Base-by-base conservation (phyloP, 2,797 vertebrate genomes). In the Cryptoprocta ferox region DNA sequence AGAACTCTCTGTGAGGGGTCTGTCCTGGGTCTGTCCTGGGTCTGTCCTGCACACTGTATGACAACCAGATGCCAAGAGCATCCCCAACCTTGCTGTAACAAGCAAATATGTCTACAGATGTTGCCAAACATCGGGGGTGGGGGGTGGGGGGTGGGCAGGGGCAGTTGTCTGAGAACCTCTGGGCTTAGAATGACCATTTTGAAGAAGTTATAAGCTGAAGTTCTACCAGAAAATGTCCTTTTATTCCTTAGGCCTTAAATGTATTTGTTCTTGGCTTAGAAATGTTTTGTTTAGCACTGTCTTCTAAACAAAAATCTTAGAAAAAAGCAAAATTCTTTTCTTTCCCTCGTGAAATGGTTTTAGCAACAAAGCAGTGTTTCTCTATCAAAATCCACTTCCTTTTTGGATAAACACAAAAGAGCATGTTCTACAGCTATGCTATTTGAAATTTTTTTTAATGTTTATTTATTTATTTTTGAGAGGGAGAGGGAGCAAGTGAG, bases 281-380 rank as follows among this genome's bases (percentile, higher is more conserved):
- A 96, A 76, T 73, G 76, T 80, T 97, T 94, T 91, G 18, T 66
- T 91, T 80, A 66, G 26, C 32, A 76, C 13, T 89, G 14, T 91
- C 93, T 95, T 61, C 30, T 73, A 91, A 93, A 89, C 75, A 93
- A 95, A 91, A 96, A n/a, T 56, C 14, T 75, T 86, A 32, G 13
- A 13, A 53, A 61, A 35, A 81, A 75, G 65, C 68, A 83, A 28
- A 53, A 28, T 19, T 28, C 30, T 73, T 75, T 89, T 48, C 71
- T 15, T 85, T 61, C 86, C 37, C 26, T 85, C 14, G 82, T 30
- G 9, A 88, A 91, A 94, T 79, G 39, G 71, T 89, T 89, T 97
- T 83, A 79, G 39, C 15, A 30, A n/a, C 0, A 48, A 21, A 83
- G 50, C 8, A 86, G 28, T 56, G 1, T 71, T 89, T 92, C 28